Base-by-base conservation (phyloP, 1,140 invertebrate genomes). In the Ceratitis capitata region DNA sequence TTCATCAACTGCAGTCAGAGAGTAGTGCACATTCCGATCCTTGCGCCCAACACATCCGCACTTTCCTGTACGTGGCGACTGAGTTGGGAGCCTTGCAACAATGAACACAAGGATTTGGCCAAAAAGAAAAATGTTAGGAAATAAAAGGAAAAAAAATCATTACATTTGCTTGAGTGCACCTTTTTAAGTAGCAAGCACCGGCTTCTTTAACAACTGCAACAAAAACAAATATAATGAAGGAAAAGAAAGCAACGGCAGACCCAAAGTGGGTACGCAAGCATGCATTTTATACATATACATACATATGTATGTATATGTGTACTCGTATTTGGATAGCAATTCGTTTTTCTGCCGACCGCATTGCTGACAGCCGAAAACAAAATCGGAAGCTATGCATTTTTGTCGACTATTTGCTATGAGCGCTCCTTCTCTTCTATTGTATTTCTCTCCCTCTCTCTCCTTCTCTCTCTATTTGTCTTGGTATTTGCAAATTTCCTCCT, bases 131-230 rank as follows among this genome's bases (percentile, higher is more conserved):
- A 61, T 26, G 26, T 78, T 26, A 2, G 45, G 45, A 23, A 45
- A 78, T 45, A 23, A 23, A 69, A 85, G 7, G 14, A 39, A 49
- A 86, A 86, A 85, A 87, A 88, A 85, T 88, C 86, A 88, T 87
- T 88, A 86, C 39, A 85, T 88, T 85, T 88, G 88, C 88, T 87
- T 88, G 87, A 87, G 83, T 88, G 87, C 87, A 86, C 84, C 87
- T 86, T 87, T 88, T 89, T 86, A 84, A 83, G 83, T 83, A 78
- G 78, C 42, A 78, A 16, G 32, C 14, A 10, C n/a, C n/a, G n/a
- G n/a, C n/a, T n/a, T n/a, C n/a, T n/a, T n/a, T n/a, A n/a, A 26
- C 69, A 78, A 45, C 69, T 26, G n/a, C 39, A 6, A 78, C 39
- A 78, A 47, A 7, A 78, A 19, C 69, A 45, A 61, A n/a, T 5